A percentile compares a stretch with the other conserved stretches of the same genome.
Evolutionary conservation across 2,888 invertebrate species (phyloP).

Genomic region (Megamerina dolium): DNA sequence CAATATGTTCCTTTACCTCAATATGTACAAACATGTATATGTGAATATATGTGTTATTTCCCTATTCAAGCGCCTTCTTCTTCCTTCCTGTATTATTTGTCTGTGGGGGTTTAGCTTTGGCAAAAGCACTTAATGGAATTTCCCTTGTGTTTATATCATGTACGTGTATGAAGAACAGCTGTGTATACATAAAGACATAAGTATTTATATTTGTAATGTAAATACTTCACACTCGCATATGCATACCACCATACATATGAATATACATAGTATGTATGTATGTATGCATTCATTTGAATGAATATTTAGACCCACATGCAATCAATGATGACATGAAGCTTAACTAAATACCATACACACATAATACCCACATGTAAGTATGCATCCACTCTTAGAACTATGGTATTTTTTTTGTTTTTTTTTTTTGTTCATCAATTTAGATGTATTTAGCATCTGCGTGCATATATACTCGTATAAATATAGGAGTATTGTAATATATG

Average conservation of each 20-base stretch:
- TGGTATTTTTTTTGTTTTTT: too few species aligned
- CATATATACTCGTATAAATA: too few species aligned
- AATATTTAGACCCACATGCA: neutral
- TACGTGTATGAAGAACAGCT: neutral
- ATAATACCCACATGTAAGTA: too few species aligned
- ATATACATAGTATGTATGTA: too few species aligned
- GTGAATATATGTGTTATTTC: neutral
- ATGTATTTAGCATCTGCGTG: too few species aligned
- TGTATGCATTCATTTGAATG: neutral
- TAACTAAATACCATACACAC: too few species aligned
- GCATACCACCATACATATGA: neutral
- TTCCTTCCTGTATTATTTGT: neutral
- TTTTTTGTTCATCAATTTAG: too few species aligned
- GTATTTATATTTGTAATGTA: neutral
- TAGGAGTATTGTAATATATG: too few species aligned
- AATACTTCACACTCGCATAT: too few species aligned
- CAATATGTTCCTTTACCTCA: neutral
- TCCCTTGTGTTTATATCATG: too few species aligned
- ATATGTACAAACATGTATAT: neutral
- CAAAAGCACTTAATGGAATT: conserved; percentile 5
- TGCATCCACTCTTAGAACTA: too few species aligned
- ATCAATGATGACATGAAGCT: conserved; percentile 1
- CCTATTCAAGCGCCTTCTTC: neutral
- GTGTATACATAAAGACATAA: neutral
- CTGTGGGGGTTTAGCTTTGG: too few species aligned